Conservation (phyloP, 1,140 invertebrate genomes). For the Akabosia matsudoensis region DNA sequence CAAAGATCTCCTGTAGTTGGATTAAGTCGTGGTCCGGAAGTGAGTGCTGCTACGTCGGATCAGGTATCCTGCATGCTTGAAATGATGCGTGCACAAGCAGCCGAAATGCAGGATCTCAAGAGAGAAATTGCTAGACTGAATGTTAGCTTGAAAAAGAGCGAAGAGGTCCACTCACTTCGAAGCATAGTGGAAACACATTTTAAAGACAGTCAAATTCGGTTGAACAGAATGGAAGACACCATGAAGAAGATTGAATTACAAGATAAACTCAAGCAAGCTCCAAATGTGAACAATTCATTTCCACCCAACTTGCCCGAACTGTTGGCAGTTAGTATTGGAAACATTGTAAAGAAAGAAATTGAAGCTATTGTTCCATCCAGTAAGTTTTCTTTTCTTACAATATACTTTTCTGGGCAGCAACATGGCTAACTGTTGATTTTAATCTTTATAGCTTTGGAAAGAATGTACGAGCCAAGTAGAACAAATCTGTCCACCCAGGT, state of each 20-base stretch:
- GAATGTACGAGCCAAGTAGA: slow-evolving; percentile 62
- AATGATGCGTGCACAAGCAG: slow-evolving; percentile 42
- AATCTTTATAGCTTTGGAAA: slow-evolving; percentile 51
- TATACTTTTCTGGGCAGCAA: not conserved
- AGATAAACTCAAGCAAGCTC: not conserved
- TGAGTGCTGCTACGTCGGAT: slow-evolving; percentile 24
- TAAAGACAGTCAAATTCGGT: slow-evolving; percentile 4
- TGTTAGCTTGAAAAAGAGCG: not conserved
- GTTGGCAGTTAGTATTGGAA: slow-evolving; percentile 38
- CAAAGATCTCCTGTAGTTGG: not conserved
- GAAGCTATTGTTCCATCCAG: slow-evolving; percentile 38
- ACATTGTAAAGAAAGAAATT: slow-evolving; percentile 42
- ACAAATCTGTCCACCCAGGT: slow-evolving; percentile 67
- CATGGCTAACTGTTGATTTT: not conserved
- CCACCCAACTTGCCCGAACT: slow-evolving; percentile 41
- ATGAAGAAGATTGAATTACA: slow-evolving; percentile 10
- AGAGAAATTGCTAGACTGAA: slow-evolving; percentile 38
- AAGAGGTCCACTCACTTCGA: not conserved
- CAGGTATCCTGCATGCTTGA: slow-evolving; percentile 41
- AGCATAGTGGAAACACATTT: not conserved
- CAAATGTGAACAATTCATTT: slow-evolving; percentile 9
- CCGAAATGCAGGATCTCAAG: slow-evolving; percentile 43
- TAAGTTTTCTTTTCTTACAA: not conserved
- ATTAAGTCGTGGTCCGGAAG: not conserved
- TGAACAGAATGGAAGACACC: slow-evolving; percentile 1